These are phyloP conservation scores for Drosophila sp. DNA, from an alignment of 1,140 invertebrate species.

Conservation along the genomic window DNA sequence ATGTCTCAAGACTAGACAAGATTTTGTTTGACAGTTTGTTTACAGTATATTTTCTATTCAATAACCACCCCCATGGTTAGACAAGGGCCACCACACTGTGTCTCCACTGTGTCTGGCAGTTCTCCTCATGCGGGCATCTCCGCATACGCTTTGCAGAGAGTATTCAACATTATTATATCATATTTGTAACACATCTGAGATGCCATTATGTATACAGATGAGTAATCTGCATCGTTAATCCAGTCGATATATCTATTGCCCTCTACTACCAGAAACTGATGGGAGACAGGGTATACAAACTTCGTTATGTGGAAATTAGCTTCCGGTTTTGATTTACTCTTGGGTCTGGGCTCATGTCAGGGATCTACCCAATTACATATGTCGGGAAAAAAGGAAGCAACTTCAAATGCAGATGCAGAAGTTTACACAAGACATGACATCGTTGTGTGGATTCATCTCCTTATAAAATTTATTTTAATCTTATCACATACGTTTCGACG, in stretches of 20 bases:
- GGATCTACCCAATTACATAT: constrained; percentile 60
- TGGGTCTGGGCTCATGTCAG: constrained; percentile 49
- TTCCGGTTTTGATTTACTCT: not conserved
- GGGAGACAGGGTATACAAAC: not conserved
- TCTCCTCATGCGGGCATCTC: constrained; percentile 25
- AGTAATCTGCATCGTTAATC: no score
- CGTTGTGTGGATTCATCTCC: not conserved
- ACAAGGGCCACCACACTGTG: not conserved
- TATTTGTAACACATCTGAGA: not conserved
- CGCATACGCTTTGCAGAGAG: not conserved
- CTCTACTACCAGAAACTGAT: not conserved
- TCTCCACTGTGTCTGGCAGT: constrained; percentile 56
- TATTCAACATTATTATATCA: not conserved
- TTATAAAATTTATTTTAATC: not conserved
- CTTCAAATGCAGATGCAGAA: constrained; percentile 54
- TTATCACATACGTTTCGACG: not conserved
- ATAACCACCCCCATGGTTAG: not conserved
- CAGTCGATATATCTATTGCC: no score
- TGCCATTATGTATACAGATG: no score
- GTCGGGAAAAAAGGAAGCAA: constrained; percentile 35
- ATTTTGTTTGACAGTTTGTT: constrained; percentile 69
- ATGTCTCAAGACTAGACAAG: constrained; percentile 8
- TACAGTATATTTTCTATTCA: constrained; percentile 46
- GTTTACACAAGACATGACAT: constrained; percentile 19
- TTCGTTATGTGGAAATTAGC: no score